A percentile compares a stretch with the other conserved stretches of the same genome.
These are phyloP conservation scores for Leptodactylus fallax DNA, from an alignment of 2,797 vertebrate genomes.

Conservation along the genomic window DNA sequence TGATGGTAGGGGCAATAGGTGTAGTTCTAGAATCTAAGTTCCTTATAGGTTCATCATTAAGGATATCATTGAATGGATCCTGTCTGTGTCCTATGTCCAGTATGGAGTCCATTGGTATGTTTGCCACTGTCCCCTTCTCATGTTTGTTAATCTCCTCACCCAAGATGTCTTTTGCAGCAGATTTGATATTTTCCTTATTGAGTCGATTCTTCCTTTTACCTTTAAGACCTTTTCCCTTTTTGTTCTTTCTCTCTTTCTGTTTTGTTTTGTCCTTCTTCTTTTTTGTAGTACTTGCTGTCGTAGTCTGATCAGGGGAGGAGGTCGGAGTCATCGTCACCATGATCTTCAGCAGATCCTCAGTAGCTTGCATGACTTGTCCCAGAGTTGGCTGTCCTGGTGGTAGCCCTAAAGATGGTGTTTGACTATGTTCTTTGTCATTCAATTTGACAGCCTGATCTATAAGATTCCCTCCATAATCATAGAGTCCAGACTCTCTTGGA, in stretches of 20 bases:
- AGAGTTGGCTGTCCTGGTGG: conserved; percentile 74
- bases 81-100: conserved; percentile 68
- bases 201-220: conserved; percentile 67
- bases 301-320: conserved; percentile 67
- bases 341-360: conserved; percentile 80
- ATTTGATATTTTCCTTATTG: conserved; percentile 66
- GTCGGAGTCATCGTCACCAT: conserved; percentile 81
- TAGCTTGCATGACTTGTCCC: conserved; percentile 75
- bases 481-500: conserved; percentile 81
- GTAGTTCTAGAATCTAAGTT: conserved; percentile 39
- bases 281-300: conserved; percentile 68
- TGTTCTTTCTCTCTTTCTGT: conserved; percentile 77
- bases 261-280: conserved; percentile 75
- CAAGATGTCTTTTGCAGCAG: conserved; percentile 65
- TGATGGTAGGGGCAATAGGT: neutral
- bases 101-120: conserved; percentile 60
- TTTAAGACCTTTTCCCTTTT: conserved; percentile 68
- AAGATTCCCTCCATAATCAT: conserved; percentile 84
- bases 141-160: conserved; percentile 36
- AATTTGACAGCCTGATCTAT: conserved; percentile 79
- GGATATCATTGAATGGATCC: conserved; percentile 75
- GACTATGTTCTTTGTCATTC: conserved; percentile 38
- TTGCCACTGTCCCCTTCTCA: conserved; percentile 4
- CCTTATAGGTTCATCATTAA: conserved; percentile 78
- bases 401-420: neutral